These are phyloP conservation scores for Euclidia mi DNA, from an alignment of 2,888 invertebrate genomes.

Conservation along the genomic window DNA sequence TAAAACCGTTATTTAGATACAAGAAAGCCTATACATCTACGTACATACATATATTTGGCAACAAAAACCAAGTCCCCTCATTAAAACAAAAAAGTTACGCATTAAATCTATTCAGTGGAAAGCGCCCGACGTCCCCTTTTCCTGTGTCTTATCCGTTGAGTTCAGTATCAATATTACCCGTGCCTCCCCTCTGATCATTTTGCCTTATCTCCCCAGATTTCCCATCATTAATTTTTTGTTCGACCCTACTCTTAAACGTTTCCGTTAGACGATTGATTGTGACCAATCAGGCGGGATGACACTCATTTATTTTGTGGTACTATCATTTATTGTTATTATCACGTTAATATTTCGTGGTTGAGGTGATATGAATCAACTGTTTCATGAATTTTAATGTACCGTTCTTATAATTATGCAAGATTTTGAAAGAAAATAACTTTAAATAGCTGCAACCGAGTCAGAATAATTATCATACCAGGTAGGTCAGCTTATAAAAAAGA, in stretches of 20 bases:
- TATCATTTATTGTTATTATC: constrained; percentile 60
- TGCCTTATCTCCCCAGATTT: constrained; percentile 72
- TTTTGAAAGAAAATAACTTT: no score
- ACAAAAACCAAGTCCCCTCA: constrained; percentile 31
- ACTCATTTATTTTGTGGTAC: constrained; percentile 66
- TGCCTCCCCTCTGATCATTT: constrained; percentile 54
- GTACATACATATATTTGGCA: constrained; percentile 1
- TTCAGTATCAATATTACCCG: constrained; percentile 70
- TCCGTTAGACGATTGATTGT: constrained; percentile 72
- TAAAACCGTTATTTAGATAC: no score
- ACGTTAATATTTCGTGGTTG: constrained; percentile 32
- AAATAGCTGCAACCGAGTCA: no score
- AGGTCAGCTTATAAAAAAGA: no score
- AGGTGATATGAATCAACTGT: background rate
- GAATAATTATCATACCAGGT: no score
- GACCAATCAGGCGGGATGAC: constrained; percentile 72
- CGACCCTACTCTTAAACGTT: constrained; percentile 61
- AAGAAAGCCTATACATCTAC: background rate
- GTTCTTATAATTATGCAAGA: no score
- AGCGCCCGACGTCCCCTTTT: constrained; percentile 44
- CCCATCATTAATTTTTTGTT: constrained; percentile 81
- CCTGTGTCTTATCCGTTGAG: constrained; percentile 57
- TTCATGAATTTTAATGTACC: no score
- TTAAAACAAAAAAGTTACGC: constrained; percentile 40
- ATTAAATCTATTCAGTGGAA: constrained; percentile 41